Conservation (phyloP, 2,888 invertebrate genomes). For the Choristoneura rosaceana region DNA sequence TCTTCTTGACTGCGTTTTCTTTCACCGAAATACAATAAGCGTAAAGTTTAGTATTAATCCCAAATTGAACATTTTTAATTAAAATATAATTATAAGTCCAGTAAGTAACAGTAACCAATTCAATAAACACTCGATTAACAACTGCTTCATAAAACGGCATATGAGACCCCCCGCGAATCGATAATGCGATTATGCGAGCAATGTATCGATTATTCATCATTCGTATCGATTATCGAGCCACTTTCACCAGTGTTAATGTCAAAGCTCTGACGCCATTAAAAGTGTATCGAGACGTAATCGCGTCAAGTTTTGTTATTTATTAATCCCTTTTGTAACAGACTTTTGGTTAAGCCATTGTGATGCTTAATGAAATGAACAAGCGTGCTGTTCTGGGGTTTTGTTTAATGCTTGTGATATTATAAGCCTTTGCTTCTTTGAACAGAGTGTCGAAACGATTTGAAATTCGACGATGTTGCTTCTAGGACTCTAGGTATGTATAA, state of each 20-base stretch:
- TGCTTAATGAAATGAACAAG: constrained; percentile 36
- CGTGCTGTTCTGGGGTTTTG: constrained; percentile 3
- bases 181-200: constrained; percentile 75
- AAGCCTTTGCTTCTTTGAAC: neutral
- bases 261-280: constrained; percentile 68
- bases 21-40: neutral
- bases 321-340: constrained; percentile 55
- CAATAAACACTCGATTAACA: constrained; percentile 31
- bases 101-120: constrained; percentile 18
- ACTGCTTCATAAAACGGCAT: constrained; percentile 47
- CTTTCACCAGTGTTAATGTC: constrained; percentile 82
- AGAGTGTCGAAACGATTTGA: neutral
- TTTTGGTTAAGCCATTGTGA: constrained; percentile 54
- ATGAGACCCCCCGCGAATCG: constrained; percentile 70
- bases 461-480: neutral
- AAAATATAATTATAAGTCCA: neutral
- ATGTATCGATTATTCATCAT: constrained; percentile 67
- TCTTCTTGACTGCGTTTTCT: too few species aligned
- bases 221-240: constrained; percentile 70
- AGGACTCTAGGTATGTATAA: too few species aligned
- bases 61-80: neutral
- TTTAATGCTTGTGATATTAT: neutral
- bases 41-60: neutral
- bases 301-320: constrained; percentile 41
- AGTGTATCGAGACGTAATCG: constrained; percentile 69